Percentiles rank a stretch among this genome's conserved stretches.
These are phyloP conservation scores for Eutolmus rufibarbis DNA, from an alignment of 2,888 invertebrate genomes.

Conservation along the genomic window DNA sequence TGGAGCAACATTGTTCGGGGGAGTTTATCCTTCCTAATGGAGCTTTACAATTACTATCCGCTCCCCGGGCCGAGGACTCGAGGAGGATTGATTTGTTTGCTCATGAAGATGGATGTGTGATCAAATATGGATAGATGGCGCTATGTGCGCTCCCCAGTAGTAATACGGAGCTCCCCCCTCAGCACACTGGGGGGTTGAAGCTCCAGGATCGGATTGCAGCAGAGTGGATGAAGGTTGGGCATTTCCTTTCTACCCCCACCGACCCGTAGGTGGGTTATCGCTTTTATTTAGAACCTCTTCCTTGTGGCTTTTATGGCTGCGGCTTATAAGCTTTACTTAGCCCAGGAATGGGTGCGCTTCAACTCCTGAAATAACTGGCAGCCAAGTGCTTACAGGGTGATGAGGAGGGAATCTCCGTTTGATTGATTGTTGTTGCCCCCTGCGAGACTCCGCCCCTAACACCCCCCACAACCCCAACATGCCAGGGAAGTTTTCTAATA, in stretches of 20 bases:
- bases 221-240: not conserved
- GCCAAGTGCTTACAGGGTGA: not conserved
- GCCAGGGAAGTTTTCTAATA: not conserved
- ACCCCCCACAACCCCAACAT: not conserved
- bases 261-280: not conserved
- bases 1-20: constrained; percentile 6
- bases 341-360: not conserved
- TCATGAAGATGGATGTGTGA: constrained; percentile 36
- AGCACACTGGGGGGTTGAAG: not conserved
- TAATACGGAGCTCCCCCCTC: not conserved
- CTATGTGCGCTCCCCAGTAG: not conserved
- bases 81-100: constrained; percentile 37
- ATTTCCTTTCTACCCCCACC: not conserved
- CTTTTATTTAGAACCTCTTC: constrained; percentile 23
- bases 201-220: not conserved
- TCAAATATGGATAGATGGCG: constrained; percentile 19
- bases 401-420: not conserved
- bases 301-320: not conserved
- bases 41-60: constrained; percentile 27
- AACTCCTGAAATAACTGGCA: not conserved
- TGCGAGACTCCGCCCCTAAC: not conserved
- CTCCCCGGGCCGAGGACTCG: not conserved
- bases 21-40: constrained; percentile 35
- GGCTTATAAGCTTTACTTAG: constrained; percentile 21
- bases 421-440: constrained; percentile 6